These are phyloP conservation scores for Toxostoma redivivum DNA, from an alignment of 2,113 vertebrate genomes.

Conservation along the genomic window DNA sequence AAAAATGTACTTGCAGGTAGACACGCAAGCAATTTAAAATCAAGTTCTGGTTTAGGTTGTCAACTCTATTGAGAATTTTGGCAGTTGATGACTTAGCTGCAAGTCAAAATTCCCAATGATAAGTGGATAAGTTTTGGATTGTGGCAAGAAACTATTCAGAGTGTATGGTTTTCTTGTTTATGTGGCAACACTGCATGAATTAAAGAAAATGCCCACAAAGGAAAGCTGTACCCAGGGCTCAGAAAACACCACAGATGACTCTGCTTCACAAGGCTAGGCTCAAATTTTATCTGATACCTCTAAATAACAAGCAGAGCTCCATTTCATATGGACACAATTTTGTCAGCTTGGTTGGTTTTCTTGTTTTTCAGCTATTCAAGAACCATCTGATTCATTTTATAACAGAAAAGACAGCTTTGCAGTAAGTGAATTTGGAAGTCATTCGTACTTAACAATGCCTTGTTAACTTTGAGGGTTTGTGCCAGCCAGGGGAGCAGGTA, in stretches of 20 bases:
- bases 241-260: background rate
- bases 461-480: background rate
- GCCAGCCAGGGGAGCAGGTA: background rate
- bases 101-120: background rate
- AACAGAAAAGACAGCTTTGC: background rate
- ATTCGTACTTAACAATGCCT: background rate
- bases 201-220: background rate
- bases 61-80: background rate
- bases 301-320: background rate
- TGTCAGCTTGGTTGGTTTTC: background rate
- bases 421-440: slow-evolving; percentile 14
- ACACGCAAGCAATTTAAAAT: background rate
- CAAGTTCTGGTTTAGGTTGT: background rate
- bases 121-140: background rate
- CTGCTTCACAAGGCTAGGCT: background rate
- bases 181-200: background rate
- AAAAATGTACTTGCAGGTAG: background rate
- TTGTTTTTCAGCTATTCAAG: background rate
- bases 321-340: background rate
- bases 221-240: background rate
- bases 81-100: background rate
- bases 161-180: background rate
- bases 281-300: background rate
- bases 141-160: background rate
- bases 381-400: background rate